Evolutionary conservation across 2,113 vertebrate genomes (phyloP).

Genomic region (Stegostoma tigrinum): DNA sequence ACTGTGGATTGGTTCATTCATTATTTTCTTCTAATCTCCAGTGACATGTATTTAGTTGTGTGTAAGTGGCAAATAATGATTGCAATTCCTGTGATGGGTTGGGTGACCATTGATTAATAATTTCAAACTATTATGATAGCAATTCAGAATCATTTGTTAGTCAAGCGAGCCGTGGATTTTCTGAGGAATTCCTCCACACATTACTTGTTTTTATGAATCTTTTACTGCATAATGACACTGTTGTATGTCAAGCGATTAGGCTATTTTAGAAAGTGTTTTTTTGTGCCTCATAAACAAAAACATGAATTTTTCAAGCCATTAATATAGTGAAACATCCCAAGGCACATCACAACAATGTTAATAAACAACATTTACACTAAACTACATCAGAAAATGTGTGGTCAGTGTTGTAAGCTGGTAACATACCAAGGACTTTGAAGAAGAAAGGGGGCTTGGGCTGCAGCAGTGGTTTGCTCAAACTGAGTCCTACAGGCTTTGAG

Average conservation of each 20-base stretch:
- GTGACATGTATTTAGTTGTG: background rate
- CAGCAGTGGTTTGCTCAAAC: too few species aligned
- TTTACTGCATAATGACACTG: background rate
- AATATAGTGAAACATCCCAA: background rate
- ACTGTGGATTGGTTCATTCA: background rate
- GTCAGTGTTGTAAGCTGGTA: background rate
- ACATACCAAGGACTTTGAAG: too few species aligned
- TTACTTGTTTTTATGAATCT: background rate
- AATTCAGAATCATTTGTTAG: conserved; percentile 11
- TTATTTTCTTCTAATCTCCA: background rate
- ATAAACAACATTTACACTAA: background rate
- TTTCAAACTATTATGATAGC: background rate
- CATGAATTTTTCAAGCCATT: background rate
- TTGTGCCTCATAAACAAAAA: background rate
- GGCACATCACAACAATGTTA: background rate
- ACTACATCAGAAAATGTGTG: background rate
- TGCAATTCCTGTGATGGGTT: background rate
- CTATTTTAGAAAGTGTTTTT: background rate
- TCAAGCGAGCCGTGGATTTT: background rate
- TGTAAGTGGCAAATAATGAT: conserved; percentile 7
- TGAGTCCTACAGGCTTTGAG: background rate
- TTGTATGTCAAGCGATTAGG: background rate
- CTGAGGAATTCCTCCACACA: background rate
- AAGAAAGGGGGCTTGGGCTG: too few species aligned
- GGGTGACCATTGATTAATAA: background rate